Base-by-base conservation (phyloP, 2,113 vertebrate genomes). In the Euleptes europaea region DNA sequence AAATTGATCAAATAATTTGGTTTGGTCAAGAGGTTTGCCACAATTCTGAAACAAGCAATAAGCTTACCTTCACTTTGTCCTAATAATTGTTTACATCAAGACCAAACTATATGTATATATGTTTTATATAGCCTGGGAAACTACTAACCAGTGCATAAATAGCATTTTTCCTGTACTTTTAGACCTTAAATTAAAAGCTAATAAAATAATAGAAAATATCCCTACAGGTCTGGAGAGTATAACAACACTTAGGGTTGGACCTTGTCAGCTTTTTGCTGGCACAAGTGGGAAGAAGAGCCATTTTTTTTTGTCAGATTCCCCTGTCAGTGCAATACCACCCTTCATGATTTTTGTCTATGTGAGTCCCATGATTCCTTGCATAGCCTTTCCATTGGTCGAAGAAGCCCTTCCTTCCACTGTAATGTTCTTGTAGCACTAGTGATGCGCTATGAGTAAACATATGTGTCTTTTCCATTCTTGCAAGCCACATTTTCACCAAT, bases 401-500 rank as follows among this genome's bases (percentile, higher is more conserved):
- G 5, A 47, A 47, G 10, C 44, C 44, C 44, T 51, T 51, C 49
- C 49, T 51, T 14, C 10, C 21, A 40, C 66, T 54, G 1, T 67
- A 78, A 80, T 74, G 14, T 42, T 85, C 21, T 85, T 90, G 72
- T 54, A 79, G 57, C 77, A 54, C 33, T 85, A 88, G n/a, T 67
- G 66, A 33, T 88, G 72, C 83, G 88, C 83, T 90, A 85, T 86
- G 49, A 51, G 11, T 51, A 51, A 51, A 14, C 89, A 90, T 44
- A 3, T 31, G 80, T 88, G 19, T 76, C 63, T 51, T 51, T 51
- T 88, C 83, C 78, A 0, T 31, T 15, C 75, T 49, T 79, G 63
- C 26, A 83, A 42, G 19, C n/a, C 6, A 60, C 76, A 70, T 84
- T 88, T 67, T 75, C 81, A 72, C 28, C 85, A 10, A 14, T 66